A percentile compares a stretch with the other conserved stretches of the same genome.
phyloP scores from a whole-genome alignment of 2,888 invertebrate species.

The Quadriops clusia region DNA sequence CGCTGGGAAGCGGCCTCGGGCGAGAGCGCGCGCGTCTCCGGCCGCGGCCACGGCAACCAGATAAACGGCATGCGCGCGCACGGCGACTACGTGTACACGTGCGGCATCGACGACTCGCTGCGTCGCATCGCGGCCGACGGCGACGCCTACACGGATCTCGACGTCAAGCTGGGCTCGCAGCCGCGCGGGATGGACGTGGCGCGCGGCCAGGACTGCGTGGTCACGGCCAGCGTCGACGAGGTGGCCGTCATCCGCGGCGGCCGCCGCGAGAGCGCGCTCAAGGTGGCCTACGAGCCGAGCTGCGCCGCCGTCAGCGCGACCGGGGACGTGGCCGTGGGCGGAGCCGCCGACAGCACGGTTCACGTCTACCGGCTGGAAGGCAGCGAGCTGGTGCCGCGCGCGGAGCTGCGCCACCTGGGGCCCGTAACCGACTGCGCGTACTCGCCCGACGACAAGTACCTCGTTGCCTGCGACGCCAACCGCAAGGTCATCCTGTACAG shows the following conservation, averaged over 20 bases:
- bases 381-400: conserved; percentile 42
- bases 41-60: conserved; percentile 91
- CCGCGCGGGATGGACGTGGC: conserved; percentile 75
- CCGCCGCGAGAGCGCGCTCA: conserved; percentile 55
- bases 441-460: conserved; percentile 78
- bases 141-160: conserved; percentile 48
- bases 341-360: conserved; percentile 46
- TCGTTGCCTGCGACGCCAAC: conserved; percentile 84
- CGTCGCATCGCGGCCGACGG: conserved; percentile 32
- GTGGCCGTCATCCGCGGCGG: conserved; percentile 51
- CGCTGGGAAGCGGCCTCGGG: conserved; percentile 71
- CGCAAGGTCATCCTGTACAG: conserved; percentile 77
- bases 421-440: conserved; percentile 76
- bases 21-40: conserved; percentile 70
- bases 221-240: conserved; percentile 80
- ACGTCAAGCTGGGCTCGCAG: conserved; percentile 75
- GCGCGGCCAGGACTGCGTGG: conserved; percentile 56
- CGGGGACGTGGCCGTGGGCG: conserved; percentile 82
- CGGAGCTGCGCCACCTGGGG: conserved; percentile 67
- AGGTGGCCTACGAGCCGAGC: conserved; percentile 73
- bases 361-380: conserved; percentile 34
- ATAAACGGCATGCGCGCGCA: conserved; percentile 77
- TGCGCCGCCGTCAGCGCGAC: conserved; percentile 68
- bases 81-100: conserved; percentile 62
- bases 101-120: conserved; percentile 85